These are phyloP conservation scores for Odobenus rosmarus DNA, from an alignment of 2,113 vertebrate species.

Conservation along the genomic window DNA sequence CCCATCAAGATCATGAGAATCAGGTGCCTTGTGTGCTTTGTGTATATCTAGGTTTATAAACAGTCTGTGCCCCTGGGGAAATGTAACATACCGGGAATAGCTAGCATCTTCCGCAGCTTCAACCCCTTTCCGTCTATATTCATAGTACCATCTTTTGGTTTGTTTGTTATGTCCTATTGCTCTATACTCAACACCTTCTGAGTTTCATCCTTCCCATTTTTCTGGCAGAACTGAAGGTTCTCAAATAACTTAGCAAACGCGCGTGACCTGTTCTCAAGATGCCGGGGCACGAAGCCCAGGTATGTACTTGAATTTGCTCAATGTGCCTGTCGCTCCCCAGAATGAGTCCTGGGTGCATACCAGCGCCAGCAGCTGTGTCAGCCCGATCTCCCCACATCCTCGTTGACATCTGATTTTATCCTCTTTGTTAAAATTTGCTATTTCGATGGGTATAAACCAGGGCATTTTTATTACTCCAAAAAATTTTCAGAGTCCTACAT, in stretches of 20 bases:
- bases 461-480: background rate
- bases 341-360: background rate
- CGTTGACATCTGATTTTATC: background rate
- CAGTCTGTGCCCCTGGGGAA: background rate
- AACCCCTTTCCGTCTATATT: background rate
- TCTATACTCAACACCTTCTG: background rate
- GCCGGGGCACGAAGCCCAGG: background rate
- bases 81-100: background rate
- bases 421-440: background rate
- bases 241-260: background rate
- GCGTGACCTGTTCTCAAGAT: background rate
- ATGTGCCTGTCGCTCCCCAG: background rate
- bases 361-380: background rate
- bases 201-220: background rate
- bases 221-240: background rate
- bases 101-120: background rate
- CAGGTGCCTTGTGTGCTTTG: background rate
- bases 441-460: background rate
- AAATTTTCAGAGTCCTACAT: background rate
- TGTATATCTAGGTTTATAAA: background rate
- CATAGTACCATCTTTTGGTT: background rate
- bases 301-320: background rate
- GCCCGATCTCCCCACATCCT: background rate
- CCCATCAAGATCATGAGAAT: background rate
- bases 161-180: background rate